phyloP scores from a whole-genome alignment of 2,113 vertebrate species.

The Myiopsitta monachus region DNA sequence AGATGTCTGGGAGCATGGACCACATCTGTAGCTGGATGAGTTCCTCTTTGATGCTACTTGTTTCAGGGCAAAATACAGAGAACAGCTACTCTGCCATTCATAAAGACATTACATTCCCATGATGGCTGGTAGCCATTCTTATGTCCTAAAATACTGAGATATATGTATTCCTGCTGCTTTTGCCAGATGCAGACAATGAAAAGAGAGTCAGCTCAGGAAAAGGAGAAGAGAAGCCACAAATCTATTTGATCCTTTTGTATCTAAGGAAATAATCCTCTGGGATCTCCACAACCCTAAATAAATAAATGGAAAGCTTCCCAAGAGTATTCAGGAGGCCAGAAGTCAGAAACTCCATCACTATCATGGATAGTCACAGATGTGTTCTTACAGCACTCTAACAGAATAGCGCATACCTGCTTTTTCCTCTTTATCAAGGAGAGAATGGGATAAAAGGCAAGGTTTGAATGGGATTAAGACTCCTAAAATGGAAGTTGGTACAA shows the following conservation, averaged over 20 bases:
- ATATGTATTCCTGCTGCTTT: not conserved
- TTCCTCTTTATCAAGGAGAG: not conserved
- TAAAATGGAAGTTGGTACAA: not conserved
- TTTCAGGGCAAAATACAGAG: not conserved
- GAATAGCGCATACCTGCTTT: not conserved
- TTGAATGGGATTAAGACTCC: not conserved
- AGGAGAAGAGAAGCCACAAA: not conserved
- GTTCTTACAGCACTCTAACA: not conserved
- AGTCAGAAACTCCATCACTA: not conserved
- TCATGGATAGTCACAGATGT: not conserved
- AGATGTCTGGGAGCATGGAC: not conserved
- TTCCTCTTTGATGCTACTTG: not conserved
- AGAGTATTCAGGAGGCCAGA: not conserved
- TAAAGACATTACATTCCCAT: not conserved
- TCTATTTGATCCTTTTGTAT: not conserved
- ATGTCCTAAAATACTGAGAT: not conserved
- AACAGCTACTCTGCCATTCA: not conserved
- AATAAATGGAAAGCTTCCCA: not conserved
- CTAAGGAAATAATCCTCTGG: not conserved
- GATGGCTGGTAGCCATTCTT: not conserved
- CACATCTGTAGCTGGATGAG: not conserved
- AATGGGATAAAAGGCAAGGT: not conserved
- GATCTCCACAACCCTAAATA: not conserved
- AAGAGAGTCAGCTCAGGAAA: not conserved
- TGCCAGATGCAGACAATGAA: not conserved